Evolutionary conservation across 2,888 invertebrate genomes (phyloP), one percentile per base, ranked within the genome.

Genomic region (Carcina quercana): DNA sequence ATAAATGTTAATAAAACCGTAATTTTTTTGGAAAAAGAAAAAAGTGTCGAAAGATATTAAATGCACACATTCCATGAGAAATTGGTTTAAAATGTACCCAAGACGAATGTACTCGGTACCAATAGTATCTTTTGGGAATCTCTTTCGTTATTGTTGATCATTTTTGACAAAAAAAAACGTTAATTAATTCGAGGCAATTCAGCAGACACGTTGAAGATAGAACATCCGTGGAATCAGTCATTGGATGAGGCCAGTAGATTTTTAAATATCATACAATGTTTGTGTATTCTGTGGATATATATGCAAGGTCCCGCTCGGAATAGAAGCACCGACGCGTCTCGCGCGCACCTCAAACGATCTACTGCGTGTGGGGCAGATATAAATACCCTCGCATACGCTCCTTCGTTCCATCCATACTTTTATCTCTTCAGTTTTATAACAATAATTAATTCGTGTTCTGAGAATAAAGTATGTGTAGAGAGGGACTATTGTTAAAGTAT

Each of bases 291-390:
- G 40, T 43, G 38, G 43, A 42, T 47, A 50, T 57, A 53, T 55
- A 60, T 54, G 63, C 73, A 76, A 78, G 75, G 75, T 78, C 68
- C 61, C 61, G 63, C 69, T 65, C 69, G 67, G 73, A 76, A 76
- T 75, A 78, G 78, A 74, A 63, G 60, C 59, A 52, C 52, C 55
- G 52, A 46, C 48, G 50, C 70, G 54, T 58, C 78, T 75, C 80
- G 74, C 76, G 79, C 67, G 54, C 45, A 42, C 52, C 43, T 37
- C 50, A 48, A 54, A n/a, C 8, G 8, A 13, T 13, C 12, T 61
- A 47, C 78, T 56, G 78, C 75, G 79, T 68, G 82, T 80, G 82
- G 76, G 80, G 76, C 65, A 53, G 54, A 68, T 82, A 82, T 74
- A 72, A 80, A 80, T 80, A 82, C 57, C 46, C 48, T 43, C 66